Evolutionary conservation across 2,888 invertebrate species (phyloP).

Genomic region (Bombylius discolor): DNA sequence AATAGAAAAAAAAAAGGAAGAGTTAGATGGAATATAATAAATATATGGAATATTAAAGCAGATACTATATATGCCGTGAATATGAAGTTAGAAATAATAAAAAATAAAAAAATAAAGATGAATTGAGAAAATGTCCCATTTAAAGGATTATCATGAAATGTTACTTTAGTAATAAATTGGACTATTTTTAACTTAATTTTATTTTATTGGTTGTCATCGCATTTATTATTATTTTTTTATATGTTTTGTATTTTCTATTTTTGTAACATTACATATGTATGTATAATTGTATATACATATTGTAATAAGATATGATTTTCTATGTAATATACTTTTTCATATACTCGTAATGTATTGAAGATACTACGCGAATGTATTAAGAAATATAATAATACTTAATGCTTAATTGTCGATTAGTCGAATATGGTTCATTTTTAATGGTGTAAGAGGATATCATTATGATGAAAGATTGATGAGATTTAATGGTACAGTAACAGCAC

Average conservation of each 20-base stretch:
- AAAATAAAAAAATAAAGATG: constrained; percentile 2
- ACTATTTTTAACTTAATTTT: constrained; percentile 36
- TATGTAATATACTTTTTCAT: background rate
- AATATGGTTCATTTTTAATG: background rate
- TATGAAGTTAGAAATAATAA: no score
- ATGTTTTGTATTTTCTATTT: background rate
- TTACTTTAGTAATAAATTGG: constrained; percentile 17
- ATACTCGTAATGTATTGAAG: background rate
- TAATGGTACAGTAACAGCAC: background rate
- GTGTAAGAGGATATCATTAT: background rate
- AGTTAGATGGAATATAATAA: no score
- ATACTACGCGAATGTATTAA: background rate
- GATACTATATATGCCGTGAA: no score
- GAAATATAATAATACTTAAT: background rate
- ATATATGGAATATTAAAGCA: no score
- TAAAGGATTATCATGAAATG: constrained; percentile 31
- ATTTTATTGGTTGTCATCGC: constrained; percentile 27
- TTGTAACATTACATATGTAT: background rate
- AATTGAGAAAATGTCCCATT: constrained; percentile 28
- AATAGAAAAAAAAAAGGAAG: no score
- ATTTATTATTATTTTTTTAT: background rate
- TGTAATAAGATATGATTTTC: no score
- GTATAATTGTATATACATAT: no score
- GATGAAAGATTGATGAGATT: background rate
- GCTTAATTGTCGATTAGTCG: background rate